phyloP scores from a whole-genome alignment of 2,888 invertebrate species.

The Allophyes oxyacanthae region DNA sequence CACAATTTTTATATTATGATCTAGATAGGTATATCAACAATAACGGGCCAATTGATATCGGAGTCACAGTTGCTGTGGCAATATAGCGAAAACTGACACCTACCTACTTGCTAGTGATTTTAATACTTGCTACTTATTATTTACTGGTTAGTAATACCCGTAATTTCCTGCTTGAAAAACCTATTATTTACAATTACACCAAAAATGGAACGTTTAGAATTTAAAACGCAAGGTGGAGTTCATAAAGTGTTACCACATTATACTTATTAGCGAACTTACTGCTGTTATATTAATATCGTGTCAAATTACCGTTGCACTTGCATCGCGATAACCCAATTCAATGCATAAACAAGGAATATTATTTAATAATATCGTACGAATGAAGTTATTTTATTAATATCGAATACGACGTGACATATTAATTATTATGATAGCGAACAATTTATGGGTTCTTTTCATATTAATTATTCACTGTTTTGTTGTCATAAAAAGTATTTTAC shows the following conservation, averaged over 20 bases:
- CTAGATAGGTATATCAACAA: too few species aligned
- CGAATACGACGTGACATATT: conserved; percentile 3
- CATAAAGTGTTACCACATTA: conserved; percentile 1
- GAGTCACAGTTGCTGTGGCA: too few species aligned
- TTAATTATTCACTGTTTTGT: not conserved
- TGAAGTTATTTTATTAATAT: conserved; percentile 7
- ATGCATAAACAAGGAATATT: conserved; percentile 16
- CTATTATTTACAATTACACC: not conserved
- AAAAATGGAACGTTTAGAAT: not conserved
- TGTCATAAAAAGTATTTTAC: not conserved
- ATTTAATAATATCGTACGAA: conserved; percentile 8
- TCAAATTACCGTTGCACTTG: conserved; percentile 19
- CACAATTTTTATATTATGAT: too few species aligned
- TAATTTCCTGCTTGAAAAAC: too few species aligned
- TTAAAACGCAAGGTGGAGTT: conserved; percentile 10
- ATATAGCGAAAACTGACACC: too few species aligned
- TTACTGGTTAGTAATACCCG: too few species aligned
- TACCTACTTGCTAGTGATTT: too few species aligned
- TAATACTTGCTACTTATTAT: too few species aligned
- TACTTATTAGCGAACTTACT: conserved; percentile 6
- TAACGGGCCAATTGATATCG: too few species aligned
- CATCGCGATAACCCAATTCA: conserved; percentile 31
- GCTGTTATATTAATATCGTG: conserved; percentile 7
- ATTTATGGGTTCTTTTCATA: not conserved
- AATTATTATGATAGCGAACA: not conserved